These are phyloP conservation scores for Pangasianodon gigas DNA, from an alignment of 2,113 vertebrate genomes.

Conservation along the genomic window DNA sequence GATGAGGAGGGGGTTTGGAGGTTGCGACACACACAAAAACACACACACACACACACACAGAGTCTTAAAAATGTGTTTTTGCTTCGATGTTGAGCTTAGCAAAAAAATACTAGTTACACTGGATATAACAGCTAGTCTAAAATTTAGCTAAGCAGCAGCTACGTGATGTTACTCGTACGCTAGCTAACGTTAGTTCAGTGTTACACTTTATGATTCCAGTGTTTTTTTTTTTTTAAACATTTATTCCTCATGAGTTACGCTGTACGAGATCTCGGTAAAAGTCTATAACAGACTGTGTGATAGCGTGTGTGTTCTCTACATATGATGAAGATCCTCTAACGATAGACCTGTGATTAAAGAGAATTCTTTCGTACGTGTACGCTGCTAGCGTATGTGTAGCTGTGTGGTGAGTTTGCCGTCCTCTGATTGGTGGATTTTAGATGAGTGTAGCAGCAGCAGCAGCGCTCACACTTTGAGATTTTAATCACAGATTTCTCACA, in stretches of 20 bases:
- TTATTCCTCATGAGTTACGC: not conserved
- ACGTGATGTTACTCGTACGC: not conserved
- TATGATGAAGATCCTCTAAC: not conserved
- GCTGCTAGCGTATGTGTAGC: not conserved
- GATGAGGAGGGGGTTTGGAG: conserved; percentile 36
- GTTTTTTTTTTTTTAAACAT: not conserved
- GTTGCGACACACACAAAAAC: not conserved
- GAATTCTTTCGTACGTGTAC: too few species aligned
- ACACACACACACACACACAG: conserved; percentile 13
- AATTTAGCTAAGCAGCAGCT: not conserved
- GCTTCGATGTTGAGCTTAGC: not conserved
- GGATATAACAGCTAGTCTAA: not conserved
- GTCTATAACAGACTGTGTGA: not conserved
- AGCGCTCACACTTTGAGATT: not conserved
- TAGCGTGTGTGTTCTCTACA: not conserved
- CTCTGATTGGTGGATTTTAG: not conserved
- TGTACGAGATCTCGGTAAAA: not conserved
- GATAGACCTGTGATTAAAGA: too few species aligned
- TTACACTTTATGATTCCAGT: not conserved
- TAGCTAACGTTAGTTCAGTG: not conserved
- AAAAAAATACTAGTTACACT: not conserved
- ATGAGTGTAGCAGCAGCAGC: too few species aligned
- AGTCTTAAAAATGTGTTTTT: not conserved
- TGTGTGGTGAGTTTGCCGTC: not conserved
- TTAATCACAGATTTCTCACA: too few species aligned